Conservation (phyloP, 2,888 invertebrate genomes). For the Caenorhabditis zanzibari region DNA sequence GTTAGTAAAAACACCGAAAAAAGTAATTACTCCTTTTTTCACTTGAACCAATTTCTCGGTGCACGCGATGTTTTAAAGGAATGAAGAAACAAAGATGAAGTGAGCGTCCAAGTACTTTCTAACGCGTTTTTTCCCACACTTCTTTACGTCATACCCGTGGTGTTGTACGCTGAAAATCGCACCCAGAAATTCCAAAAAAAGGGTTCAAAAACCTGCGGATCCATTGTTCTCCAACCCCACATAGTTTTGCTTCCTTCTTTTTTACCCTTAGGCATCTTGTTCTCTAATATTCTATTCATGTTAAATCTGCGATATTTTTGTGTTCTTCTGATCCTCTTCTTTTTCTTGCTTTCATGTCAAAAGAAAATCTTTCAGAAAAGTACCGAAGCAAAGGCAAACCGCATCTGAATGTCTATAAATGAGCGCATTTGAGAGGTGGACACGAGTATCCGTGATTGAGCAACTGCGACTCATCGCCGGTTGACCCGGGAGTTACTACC, state of each 20-base stretch:
- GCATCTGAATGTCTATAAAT: conserved; percentile 59
- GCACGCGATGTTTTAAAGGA: conserved; percentile 46
- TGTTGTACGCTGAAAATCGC: conserved; percentile 17
- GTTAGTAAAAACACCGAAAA: conserved; percentile 2
- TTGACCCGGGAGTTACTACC: conserved; percentile 11
- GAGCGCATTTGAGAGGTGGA: conserved; percentile 36
- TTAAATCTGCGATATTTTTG: conserved; percentile 58
- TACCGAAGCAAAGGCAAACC: conserved; percentile 44
- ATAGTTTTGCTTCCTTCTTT: not conserved
- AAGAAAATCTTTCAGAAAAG: conserved; percentile 43
- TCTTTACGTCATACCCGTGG: conserved; percentile 46
- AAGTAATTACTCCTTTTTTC: conserved; percentile 53
- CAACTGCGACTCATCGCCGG: conserved; percentile 44
- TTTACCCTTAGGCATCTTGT: conserved; percentile 1
- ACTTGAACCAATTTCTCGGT: conserved; percentile 8
- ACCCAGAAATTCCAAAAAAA: conserved; percentile 38
- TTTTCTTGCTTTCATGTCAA: not conserved
- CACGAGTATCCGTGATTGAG: conserved; percentile 32
- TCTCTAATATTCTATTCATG: conserved; percentile 42
- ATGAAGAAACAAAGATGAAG: conserved; percentile 8
- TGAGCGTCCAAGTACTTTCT: conserved; percentile 26
- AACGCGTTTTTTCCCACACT: conserved; percentile 41
- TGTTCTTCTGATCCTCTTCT: conserved; percentile 34
- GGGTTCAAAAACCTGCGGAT: conserved; percentile 48
- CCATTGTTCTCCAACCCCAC: conserved; percentile 40